Percentiles rank a stretch among this genome's conserved stretches.
phyloP scores from a whole-genome alignment of 2,113 vertebrate species.

The Oophaga pumilio region DNA sequence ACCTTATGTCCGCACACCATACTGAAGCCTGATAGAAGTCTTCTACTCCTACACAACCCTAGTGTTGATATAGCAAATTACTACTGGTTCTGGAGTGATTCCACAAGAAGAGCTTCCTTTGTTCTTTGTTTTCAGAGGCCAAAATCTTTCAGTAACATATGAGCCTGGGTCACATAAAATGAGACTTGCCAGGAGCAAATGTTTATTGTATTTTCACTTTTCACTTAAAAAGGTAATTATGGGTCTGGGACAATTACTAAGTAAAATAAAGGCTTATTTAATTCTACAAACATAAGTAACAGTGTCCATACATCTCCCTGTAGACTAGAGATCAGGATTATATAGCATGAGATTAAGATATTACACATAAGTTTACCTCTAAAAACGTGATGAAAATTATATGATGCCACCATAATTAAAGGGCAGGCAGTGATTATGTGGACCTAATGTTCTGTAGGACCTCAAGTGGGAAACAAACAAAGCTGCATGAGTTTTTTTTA shows the following conservation, averaged over 20 bases:
- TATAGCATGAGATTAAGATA: too few species aligned
- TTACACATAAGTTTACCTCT: too few species aligned
- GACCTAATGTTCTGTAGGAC: too few species aligned
- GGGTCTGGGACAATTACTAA: background rate
- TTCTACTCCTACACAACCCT: background rate
- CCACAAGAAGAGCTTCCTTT: background rate
- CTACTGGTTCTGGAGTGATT: background rate
- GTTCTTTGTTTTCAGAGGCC: background rate
- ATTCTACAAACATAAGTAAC: too few species aligned
- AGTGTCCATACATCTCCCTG: too few species aligned
- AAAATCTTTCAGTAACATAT: background rate
- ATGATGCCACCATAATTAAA: too few species aligned
- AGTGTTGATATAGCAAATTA: background rate
- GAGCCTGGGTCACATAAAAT: background rate
- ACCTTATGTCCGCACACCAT: background rate
- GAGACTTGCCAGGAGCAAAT: background rate
- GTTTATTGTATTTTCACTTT: background rate
- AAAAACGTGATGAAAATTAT: too few species aligned
- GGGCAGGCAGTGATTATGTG: too few species aligned
- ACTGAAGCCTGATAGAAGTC: background rate
- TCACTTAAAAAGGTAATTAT: background rate
- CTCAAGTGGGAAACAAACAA: too few species aligned
- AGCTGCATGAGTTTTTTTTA: too few species aligned
- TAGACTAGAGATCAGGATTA: too few species aligned
- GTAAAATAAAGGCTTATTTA: background rate